Percentiles rank a stretch among this genome's conserved stretches.
Evolutionary conservation across 2,113 vertebrate species (phyloP).

Genomic region (Ondatra zibethicus): DNA sequence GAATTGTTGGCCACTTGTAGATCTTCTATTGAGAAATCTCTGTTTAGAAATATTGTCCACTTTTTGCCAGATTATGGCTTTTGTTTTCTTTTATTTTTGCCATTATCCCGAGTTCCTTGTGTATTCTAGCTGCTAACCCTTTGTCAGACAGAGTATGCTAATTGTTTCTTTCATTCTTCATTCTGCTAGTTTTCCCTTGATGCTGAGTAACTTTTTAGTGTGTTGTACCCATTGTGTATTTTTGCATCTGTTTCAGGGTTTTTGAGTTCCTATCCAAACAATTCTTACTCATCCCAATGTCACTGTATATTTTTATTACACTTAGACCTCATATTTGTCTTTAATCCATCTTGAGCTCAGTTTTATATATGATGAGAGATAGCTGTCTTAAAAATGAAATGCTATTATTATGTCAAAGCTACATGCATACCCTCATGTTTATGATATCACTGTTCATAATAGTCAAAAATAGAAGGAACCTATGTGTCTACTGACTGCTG

Average conservation of each 20-base stretch:
- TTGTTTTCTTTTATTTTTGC: background rate
- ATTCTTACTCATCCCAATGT: background rate
- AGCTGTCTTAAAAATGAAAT: background rate
- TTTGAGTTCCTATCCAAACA: background rate
- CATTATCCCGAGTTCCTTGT: background rate
- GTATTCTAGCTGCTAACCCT: background rate
- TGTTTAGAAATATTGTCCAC: background rate
- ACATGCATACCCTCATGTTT: background rate
- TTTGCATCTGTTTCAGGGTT: background rate
- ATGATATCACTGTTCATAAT: background rate
- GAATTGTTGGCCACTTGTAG: background rate
- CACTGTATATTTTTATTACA: background rate
- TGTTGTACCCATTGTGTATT: background rate
- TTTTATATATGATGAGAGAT: background rate
- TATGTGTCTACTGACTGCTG: background rate
- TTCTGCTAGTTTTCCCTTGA: background rate
- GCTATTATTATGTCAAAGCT: background rate
- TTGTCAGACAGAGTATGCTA: background rate
- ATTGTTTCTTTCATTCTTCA: background rate
- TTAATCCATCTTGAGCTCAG: background rate
- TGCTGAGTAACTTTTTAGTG: background rate
- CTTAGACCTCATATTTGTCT: background rate
- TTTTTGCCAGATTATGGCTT: background rate
- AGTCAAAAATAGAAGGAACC: background rate
- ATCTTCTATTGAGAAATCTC: background rate